Conservation (phyloP, 2,113 vertebrate genomes). For the Myrmophylax atrothorax region DNA sequence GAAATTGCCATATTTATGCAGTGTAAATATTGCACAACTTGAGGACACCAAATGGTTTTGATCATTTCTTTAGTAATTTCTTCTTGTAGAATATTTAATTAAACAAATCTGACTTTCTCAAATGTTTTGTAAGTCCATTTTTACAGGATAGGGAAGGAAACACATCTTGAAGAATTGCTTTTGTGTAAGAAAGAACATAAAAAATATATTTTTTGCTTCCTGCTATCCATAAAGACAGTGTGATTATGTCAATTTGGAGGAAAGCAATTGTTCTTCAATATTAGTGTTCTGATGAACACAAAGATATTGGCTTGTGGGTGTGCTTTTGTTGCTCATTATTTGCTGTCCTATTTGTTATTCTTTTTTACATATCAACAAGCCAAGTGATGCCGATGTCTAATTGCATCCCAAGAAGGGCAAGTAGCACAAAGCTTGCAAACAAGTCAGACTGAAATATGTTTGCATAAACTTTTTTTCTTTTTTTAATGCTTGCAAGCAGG, state of each 20-base stretch:
- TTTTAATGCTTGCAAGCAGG: not conserved
- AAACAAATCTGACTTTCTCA: not conserved
- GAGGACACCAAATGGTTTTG: not conserved
- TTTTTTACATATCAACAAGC: not conserved
- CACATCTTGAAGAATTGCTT: not conserved
- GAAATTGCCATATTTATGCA: not conserved
- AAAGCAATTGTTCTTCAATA: not conserved
- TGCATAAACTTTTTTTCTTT: not conserved
- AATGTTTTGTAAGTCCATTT: not conserved
- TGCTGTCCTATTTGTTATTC: not conserved
- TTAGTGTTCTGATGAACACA: not conserved
- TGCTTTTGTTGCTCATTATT: not conserved
- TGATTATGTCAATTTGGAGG: not conserved
- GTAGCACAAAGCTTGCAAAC: not conserved
- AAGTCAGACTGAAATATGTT: not conserved
- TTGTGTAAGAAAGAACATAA: not conserved
- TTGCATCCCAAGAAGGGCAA: not conserved
- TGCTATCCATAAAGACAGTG: not conserved
- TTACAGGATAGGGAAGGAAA: not conserved
- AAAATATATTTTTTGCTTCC: not conserved
- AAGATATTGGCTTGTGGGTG: not conserved
- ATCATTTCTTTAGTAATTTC: not conserved
- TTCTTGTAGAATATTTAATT: slow-evolving; percentile 6
- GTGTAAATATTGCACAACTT: slow-evolving; percentile 1
- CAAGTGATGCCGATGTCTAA: not conserved